These are phyloP conservation scores for Rhyacophila brunnea DNA, from an alignment of 1,140 invertebrate genomes.

Conservation along the genomic window DNA sequence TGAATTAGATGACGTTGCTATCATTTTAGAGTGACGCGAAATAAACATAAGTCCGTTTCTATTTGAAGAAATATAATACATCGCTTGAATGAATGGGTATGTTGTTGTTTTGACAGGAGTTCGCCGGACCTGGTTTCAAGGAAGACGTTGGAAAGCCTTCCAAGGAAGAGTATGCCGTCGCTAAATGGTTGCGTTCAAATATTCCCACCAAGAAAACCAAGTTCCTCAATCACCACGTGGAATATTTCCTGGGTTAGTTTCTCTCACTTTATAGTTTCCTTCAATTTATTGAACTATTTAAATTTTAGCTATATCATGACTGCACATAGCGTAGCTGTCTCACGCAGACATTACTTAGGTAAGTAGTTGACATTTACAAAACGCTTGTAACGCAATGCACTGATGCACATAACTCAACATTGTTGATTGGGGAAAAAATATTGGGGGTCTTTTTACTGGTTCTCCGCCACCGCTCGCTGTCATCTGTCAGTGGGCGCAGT, in stretches of 20 bases:
- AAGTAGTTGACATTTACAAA: too few relatives aligned
- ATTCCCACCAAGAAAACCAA: slow-evolving; percentile 93
- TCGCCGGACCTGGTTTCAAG: slow-evolving; percentile 44
- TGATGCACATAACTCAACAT: too few relatives aligned
- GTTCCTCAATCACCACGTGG: slow-evolving; percentile 92
- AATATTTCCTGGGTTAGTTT: slow-evolving; percentile 89
- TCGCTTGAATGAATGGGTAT: neutral
- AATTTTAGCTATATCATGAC: too few relatives aligned
- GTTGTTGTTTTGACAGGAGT: slow-evolving; percentile 55
- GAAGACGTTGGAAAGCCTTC: slow-evolving; percentile 70
- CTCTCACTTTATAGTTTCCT: too few relatives aligned
- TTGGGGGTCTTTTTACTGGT: too few relatives aligned
- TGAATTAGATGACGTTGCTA: slow-evolving; percentile 23
- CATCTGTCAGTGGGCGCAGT: too few relatives aligned
- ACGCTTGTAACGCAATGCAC: too few relatives aligned
- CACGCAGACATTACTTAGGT: too few relatives aligned
- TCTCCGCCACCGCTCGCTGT: too few relatives aligned
- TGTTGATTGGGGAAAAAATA: too few relatives aligned
- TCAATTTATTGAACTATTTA: too few relatives aligned
- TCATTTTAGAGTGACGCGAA: slow-evolving; percentile 11
- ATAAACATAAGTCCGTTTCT: slow-evolving; percentile 15
- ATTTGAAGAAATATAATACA: slow-evolving; percentile 18
- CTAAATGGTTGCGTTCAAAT: slow-evolving; percentile 91
- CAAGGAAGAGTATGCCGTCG: slow-evolving; percentile 90
- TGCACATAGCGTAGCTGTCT: too few relatives aligned